Base-by-base conservation (phyloP, 2,888 invertebrate species). In the Chymomyza procnemis region DNA sequence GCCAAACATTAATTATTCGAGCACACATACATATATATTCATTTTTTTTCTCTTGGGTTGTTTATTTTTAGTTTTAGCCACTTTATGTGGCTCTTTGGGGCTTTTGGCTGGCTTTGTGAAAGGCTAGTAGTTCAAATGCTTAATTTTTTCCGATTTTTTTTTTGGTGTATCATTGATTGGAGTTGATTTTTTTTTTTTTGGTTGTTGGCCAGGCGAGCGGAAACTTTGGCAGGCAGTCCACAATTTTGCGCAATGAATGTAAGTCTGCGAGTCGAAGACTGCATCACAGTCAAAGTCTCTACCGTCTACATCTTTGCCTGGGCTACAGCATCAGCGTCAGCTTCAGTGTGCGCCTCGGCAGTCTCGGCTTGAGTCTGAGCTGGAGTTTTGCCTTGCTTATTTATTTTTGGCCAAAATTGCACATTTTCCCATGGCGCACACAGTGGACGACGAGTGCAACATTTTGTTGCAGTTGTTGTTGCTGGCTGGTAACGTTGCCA, bases 1-100 rank as follows among this genome's bases (percentile, higher is more conserved):
- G 88, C 73, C 85, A 79, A 87, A 88, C 88, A 85, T 88, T 88
- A 84, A 88, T 88, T 87, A 86, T 87, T 80, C 80, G 71, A 74
- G 80, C 77, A 70, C 69, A 61, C n/a, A n/a, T n/a, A n/a, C n/a
- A n/a, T n/a, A n/a, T n/a, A n/a, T n/a, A n/a, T n/a, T n/a, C n/a
- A n/a, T n/a, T 62, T 69, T 79, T 72, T 21, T 54, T 54, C 22
- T 54, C 4, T 18, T 19, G 21, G 21, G 26, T 54, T 54, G 54
- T 26, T 3, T 26, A 26, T 26, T 26, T 26, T 26, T 26, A 26
- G 26, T 26, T 26, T 26, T 26, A 26, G 26, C 34, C 34, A 18
- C 16, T 59, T 59, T 56, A 41, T 50, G 50, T 48, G 46, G 19
- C 21, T 71, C 58, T 66, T 66, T 56, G 52, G 58, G 58, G 21